phyloP scores from a whole-genome alignment of 2,888 invertebrate species.

The Drosophila glabriapex region DNA sequence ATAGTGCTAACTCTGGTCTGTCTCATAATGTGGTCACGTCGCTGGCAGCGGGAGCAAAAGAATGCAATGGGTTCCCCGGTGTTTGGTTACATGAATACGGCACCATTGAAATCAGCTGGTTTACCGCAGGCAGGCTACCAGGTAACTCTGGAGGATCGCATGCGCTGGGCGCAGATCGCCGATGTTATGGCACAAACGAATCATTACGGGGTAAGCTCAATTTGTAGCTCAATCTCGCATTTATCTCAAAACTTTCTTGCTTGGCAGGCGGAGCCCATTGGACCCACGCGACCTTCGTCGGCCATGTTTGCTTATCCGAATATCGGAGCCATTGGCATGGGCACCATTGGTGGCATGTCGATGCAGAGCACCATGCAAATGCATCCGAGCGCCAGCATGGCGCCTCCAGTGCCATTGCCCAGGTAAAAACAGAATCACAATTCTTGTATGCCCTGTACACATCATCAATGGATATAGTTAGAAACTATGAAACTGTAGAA shows the following conservation, averaged over 20 bases:
- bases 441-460: neutral
- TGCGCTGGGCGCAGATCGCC: conserved; percentile 95
- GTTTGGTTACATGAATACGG: conserved; percentile 93
- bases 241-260: neutral
- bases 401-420: conserved; percentile 91
- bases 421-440: conserved; percentile 85
- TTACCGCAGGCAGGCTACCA: conserved; percentile 91
- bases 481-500: neutral
- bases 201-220: conserved; percentile 91
- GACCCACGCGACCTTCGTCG: conserved; percentile 91
- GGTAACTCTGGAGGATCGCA: conserved; percentile 91
- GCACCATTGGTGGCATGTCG: conserved; percentile 85
- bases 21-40: conserved; percentile 96
- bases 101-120: conserved; percentile 88
- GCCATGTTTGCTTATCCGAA: conserved; percentile 94
- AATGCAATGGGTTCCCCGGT: conserved; percentile 92
- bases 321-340: conserved; percentile 85
- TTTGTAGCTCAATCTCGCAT: neutral
- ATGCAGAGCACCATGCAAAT: conserved; percentile 85
- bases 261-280: conserved; percentile 89
- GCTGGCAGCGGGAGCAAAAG: conserved; percentile 96
- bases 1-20: conserved; percentile 94
- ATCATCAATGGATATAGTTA: neutral
- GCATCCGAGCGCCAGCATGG: conserved; percentile 85
- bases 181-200: conserved; percentile 95